Evolutionary conservation across 2,888 invertebrate species (phyloP).

Genomic region (Ecliptopera silaceata): DNA sequence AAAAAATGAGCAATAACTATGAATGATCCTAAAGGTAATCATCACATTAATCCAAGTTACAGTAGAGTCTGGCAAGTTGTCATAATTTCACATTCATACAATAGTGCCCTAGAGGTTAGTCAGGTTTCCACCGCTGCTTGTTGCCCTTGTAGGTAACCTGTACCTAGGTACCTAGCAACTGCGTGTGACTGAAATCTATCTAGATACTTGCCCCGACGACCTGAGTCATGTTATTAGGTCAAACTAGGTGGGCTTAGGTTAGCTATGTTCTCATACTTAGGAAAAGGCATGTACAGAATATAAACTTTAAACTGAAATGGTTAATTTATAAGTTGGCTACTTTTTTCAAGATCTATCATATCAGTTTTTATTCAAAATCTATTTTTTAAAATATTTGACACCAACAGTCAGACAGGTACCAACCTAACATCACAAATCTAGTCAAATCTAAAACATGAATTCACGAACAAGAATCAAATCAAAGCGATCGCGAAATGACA

Average conservation of each 20-base stretch:
- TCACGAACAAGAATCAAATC: conserved; percentile 3
- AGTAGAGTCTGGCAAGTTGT: conserved; percentile 37
- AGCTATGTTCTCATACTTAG: neutral
- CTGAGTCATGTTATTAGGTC: neutral
- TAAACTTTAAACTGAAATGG: too few species aligned
- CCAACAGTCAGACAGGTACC: neutral
- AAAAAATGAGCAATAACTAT: too few species aligned
- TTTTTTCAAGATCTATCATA: too few species aligned
- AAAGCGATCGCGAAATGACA: neutral
- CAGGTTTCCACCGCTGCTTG: conserved; percentile 32
- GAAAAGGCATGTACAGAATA: neutral
- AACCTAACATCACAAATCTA: too few species aligned
- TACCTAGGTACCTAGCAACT: conserved; percentile 3
- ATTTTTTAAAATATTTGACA: neutral
- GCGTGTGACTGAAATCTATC: conserved; percentile 12
- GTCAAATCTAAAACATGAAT: neutral
- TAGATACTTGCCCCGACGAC: conserved; percentile 2
- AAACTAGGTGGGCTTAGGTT: neutral
- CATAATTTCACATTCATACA: conserved; percentile 34
- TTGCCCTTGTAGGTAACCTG: conserved; percentile 18
- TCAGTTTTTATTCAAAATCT: too few species aligned
- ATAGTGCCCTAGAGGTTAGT: conserved; percentile 41
- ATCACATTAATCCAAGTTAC: too few species aligned
- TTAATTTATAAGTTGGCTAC: too few species aligned
- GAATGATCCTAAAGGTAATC: too few species aligned